A percentile compares a stretch with the other conserved stretches of the same genome.
Conservation (phyloP, 2,113 vertebrate genomes). For the Lagopus muta region DNA sequence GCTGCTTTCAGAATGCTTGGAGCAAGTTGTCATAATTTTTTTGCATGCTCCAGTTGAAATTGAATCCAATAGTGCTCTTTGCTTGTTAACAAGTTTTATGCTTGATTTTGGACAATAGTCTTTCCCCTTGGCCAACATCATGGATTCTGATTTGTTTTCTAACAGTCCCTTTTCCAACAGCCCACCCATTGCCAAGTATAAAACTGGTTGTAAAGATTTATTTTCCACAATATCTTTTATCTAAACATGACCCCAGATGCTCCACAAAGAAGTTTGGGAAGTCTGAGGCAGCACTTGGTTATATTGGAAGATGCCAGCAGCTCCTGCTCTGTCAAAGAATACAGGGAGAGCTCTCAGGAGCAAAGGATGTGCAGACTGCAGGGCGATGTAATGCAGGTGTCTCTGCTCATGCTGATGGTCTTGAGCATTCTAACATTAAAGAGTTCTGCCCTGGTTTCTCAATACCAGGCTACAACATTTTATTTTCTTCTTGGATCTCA, state of each 20-base stretch:
- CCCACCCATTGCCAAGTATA: slow-evolving; percentile 1
- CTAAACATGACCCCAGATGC: background rate
- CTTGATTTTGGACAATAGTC: background rate
- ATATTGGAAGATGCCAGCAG: background rate
- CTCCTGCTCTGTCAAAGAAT: background rate
- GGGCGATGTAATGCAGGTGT: background rate
- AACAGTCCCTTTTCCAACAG: background rate
- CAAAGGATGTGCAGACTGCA: background rate
- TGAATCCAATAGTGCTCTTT: background rate
- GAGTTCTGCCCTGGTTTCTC: background rate
- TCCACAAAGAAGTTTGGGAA: background rate
- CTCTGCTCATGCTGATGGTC: background rate
- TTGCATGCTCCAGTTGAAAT: background rate
- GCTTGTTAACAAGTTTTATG: slow-evolving; percentile 40
- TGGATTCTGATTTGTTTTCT: slow-evolving; percentile 22
- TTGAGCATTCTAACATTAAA: background rate
- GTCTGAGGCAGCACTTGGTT: background rate
- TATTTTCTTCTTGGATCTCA: background rate
- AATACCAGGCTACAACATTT: background rate
- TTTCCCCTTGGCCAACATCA: background rate
- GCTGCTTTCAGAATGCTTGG: background rate
- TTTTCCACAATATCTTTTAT: slow-evolving; percentile 30
- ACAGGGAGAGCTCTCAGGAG: background rate
- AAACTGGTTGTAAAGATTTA: background rate
- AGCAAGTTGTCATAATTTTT: background rate